Evolutionary conservation across 2,797 vertebrate species (phyloP).

Genomic region (Alca torda): DNA sequence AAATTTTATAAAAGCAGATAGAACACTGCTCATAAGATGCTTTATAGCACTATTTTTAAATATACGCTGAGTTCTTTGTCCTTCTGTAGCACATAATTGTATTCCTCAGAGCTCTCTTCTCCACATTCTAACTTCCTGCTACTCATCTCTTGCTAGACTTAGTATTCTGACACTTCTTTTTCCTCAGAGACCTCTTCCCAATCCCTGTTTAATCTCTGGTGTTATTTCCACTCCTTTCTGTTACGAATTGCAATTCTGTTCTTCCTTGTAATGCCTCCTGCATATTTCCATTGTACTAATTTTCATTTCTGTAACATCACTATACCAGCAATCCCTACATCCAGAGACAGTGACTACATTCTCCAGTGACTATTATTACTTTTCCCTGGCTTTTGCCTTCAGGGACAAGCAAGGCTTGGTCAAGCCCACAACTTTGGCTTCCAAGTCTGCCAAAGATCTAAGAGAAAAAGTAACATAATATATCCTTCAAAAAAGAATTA

Average conservation of each 20-base stretch:
- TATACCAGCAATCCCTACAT: not conserved
- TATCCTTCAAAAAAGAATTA: not conserved
- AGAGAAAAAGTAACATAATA: not conserved
- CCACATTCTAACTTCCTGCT: not conserved
- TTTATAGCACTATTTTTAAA: not conserved
- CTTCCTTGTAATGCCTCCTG: not conserved
- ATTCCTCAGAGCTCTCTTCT: not conserved
- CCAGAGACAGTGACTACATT: not conserved
- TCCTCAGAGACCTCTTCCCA: not conserved
- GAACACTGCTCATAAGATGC: not conserved
- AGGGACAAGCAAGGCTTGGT: not conserved
- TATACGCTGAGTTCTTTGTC: not conserved
- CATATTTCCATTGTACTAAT: not conserved
- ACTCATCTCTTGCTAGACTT: not conserved
- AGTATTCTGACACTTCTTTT: not conserved
- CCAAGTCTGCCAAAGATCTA: not conserved
- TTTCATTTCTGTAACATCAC: not conserved
- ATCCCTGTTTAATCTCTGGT: not conserved
- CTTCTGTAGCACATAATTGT: not conserved
- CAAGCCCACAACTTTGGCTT: not conserved
- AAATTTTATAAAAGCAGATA: not conserved
- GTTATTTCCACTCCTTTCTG: not conserved
- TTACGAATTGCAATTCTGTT: not conserved
- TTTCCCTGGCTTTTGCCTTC: not conserved
- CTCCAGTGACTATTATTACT: not conserved